Evolutionary conservation across 2,797 vertebrate species (phyloP).

Genomic region (Staurois parvus): DNA sequence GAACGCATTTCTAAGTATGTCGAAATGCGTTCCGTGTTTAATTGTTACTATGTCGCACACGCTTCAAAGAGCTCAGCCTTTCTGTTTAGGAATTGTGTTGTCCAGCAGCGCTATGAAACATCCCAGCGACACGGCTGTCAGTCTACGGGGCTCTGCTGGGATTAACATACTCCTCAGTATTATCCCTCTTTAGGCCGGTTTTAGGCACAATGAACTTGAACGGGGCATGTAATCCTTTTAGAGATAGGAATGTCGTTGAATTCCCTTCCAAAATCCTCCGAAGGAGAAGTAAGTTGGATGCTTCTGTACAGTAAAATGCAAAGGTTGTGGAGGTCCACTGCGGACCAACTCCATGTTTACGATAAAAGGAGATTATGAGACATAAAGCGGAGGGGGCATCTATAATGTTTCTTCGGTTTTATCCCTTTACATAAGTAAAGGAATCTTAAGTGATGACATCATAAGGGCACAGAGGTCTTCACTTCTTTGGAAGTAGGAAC

Average conservation of each 20-base stretch:
- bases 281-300: background rate
- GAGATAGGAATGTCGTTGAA: background rate
- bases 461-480: too few relatives aligned
- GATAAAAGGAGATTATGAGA: too few relatives aligned
- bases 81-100: background rate
- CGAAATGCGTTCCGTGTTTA: too few relatives aligned
- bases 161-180: conserved; percentile 38
- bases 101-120: background rate
- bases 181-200: background rate
- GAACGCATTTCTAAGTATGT: background rate
- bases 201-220: conserved; percentile 4
- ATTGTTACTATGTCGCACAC: background rate
- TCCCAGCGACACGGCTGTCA: background rate
- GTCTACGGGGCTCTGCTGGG: background rate
- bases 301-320: background rate
- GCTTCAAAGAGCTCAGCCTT: background rate
- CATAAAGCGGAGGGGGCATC: too few relatives aligned
- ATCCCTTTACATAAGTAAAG: background rate
- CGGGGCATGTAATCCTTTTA: background rate
- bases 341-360: too few relatives aligned
- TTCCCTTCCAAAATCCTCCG: background rate
- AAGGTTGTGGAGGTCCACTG: background rate
- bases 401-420: background rate
- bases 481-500: too few relatives aligned
- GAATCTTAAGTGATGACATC: too few relatives aligned